phyloP scores from a whole-genome alignment of 1,140 invertebrate genomes.

The Temnothorax nylanderi region DNA sequence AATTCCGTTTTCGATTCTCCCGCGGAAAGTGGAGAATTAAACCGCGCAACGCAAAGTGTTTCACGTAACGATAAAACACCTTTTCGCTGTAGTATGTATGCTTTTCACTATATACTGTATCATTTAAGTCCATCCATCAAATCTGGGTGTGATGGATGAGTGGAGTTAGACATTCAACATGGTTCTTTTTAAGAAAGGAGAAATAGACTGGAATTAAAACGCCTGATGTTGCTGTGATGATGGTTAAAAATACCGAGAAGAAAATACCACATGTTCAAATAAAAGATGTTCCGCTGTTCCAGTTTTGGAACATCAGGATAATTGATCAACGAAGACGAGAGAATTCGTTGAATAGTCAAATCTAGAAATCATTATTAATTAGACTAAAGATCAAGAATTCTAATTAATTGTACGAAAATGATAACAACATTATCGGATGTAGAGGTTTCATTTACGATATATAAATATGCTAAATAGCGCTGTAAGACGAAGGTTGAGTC shows the following conservation, averaged over 20 bases:
- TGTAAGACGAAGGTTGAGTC: conserved; percentile 52
- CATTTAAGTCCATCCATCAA: background rate
- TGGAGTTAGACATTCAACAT: background rate
- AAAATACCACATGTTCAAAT: background rate
- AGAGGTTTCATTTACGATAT: background rate
- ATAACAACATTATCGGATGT: background rate
- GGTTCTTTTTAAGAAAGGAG: background rate
- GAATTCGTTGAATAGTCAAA: background rate
- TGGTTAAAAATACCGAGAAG: background rate
- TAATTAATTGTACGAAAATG: background rate
- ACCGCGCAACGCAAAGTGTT: background rate
- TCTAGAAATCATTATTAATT: background rate
- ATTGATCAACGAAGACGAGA: background rate
- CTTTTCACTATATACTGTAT: background rate
- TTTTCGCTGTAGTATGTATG: background rate
- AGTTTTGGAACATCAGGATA: background rate
- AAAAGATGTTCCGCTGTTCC: background rate
- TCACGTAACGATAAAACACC: background rate
- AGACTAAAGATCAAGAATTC: background rate
- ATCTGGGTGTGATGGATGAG: background rate
- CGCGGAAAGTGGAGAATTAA: background rate
- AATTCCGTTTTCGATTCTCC: conserved; percentile 3
- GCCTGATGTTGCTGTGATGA: background rate
- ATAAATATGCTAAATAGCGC: background rate
- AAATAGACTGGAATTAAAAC: background rate